phyloP scores from a whole-genome alignment of 2,888 invertebrate species.

The Uropetala carovei region DNA sequence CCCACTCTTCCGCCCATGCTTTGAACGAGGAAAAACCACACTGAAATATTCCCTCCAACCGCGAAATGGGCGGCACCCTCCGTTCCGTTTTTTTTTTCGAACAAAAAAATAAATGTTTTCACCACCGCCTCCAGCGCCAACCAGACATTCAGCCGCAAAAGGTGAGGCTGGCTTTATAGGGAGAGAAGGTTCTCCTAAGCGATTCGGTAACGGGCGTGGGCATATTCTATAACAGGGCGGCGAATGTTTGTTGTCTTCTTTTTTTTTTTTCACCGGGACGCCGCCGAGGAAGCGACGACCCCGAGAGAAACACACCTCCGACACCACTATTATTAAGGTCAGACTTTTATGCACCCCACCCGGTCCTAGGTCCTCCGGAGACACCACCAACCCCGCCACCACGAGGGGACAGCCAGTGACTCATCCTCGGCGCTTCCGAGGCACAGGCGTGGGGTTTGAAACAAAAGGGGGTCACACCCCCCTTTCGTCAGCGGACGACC shows the following conservation, averaged over 20 bases:
- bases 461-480: slow-evolving; percentile 3
- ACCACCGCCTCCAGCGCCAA: slow-evolving; percentile 41
- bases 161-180: not conserved
- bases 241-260: not conserved
- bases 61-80: slow-evolving; percentile 37
- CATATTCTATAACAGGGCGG: not conserved
- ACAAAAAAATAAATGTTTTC: not conserved
- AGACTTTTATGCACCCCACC: no score
- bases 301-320: not conserved
- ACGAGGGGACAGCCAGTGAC: no score
- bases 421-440: no score
- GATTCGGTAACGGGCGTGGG: not conserved
- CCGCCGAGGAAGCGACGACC: not conserved
- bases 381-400: no score
- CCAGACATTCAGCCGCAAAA: slow-evolving; percentile 36
- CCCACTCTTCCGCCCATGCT: not conserved
- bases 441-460: not conserved
- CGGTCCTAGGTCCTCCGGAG: no score
- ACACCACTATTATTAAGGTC: not conserved
- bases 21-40: not conserved
- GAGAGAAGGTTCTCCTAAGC: not conserved
- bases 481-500: not conserved
- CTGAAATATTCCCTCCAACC: not conserved
- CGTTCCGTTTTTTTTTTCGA: no score
- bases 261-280: not conserved